These are phyloP conservation scores for Myotis lucifugus DNA, from an alignment of 2,113 vertebrate genomes.

Conservation along the genomic window DNA sequence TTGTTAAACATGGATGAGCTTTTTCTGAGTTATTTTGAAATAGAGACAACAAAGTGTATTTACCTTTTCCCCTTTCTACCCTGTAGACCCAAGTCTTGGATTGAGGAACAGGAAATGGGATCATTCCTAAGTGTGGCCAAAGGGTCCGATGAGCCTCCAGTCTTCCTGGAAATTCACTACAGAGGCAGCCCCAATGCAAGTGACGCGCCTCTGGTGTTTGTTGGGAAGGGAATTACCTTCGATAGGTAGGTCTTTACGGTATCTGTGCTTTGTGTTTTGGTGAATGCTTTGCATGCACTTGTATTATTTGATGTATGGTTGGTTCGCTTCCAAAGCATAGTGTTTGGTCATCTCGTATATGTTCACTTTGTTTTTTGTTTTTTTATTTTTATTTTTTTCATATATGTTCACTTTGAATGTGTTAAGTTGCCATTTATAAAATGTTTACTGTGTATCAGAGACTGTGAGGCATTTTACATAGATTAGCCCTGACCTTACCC, in stretches of 20 bases:
- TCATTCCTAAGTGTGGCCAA: conserved; percentile 96
- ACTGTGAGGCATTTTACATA: background rate
- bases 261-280: background rate
- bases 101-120: conserved; percentile 94
- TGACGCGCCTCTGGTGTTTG: conserved; percentile 90
- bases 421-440: background rate
- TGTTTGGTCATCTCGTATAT: background rate
- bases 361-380: background rate
- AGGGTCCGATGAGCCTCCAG: conserved; percentile 95
- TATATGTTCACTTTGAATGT: background rate
- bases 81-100: conserved; percentile 91
- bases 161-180: conserved; percentile 97
- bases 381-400: background rate
- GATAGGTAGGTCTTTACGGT: conserved; percentile 89
- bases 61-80: background rate
- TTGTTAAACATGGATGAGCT: background rate
- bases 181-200: conserved; percentile 83
- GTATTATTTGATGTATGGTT: background rate
- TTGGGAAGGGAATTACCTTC: conserved; percentile 98
- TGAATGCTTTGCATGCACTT: background rate
- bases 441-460: background rate
- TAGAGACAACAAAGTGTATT: background rate
- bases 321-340: background rate
- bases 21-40: conserved; percentile 26
- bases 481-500: background rate